Conservation (phyloP, 2,888 invertebrate genomes). For the Idaea aversata region DNA sequence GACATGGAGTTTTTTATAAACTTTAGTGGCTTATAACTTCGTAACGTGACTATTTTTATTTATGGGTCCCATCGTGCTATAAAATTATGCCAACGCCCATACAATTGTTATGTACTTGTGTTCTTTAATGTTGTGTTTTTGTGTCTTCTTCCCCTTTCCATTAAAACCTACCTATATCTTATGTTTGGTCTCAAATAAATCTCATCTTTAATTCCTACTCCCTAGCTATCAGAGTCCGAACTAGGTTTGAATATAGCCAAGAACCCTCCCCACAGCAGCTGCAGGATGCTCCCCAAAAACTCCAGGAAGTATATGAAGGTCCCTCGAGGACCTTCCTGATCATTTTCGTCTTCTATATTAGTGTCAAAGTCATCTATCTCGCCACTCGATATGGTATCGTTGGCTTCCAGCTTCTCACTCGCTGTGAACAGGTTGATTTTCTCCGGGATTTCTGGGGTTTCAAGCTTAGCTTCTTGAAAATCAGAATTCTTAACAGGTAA, state of each 20-base stretch:
- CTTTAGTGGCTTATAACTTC: too few relatives aligned
- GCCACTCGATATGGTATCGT: conserved; percentile 27
- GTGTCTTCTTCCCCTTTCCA: too few relatives aligned
- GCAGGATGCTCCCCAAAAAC: conserved; percentile 55
- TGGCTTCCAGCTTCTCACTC: conserved; percentile 17
- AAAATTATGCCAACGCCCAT: too few relatives aligned
- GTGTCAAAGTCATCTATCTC: conserved; percentile 39
- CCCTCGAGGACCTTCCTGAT: conserved; percentile 33
- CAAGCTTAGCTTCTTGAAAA: neutral
- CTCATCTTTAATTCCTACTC: neutral
- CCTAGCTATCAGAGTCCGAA: neutral
- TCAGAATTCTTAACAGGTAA: conserved; percentile 41
- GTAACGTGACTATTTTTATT: too few relatives aligned
- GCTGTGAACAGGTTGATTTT: conserved; percentile 56
- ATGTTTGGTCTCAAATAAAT: neutral
- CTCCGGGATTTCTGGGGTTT: conserved; percentile 39
- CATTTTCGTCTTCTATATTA: conserved; percentile 37
- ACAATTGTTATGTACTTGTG: too few relatives aligned
- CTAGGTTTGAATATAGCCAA: conserved; percentile 44
- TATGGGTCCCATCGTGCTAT: too few relatives aligned
- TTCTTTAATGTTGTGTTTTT: too few relatives aligned
- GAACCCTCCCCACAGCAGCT: conserved; percentile 59
- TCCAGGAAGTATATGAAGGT: conserved; percentile 56
- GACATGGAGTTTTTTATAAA: too few relatives aligned
- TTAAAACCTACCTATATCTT: neutral